These are phyloP conservation scores for Mimas tiliae DNA, from an alignment of 2,888 invertebrate species.

Conservation along the genomic window DNA sequence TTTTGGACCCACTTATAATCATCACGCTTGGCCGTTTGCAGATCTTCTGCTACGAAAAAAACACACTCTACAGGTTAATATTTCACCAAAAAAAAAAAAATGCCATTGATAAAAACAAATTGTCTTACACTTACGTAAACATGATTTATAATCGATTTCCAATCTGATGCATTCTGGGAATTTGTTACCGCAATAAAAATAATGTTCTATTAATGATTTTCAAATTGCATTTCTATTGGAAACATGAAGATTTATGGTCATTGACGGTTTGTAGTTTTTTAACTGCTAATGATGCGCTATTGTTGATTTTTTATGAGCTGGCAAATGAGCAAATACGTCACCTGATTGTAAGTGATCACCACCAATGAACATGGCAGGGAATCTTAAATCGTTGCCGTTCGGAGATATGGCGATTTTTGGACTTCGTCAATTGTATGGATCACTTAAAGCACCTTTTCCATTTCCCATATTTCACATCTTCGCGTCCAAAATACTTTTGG, in stretches of 20 bases:
- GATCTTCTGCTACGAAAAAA: too few species aligned
- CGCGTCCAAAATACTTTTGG: too few species aligned
- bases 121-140: not conserved
- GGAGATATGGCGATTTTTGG: too few species aligned
- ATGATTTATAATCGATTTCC: not conserved
- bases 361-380: too few species aligned
- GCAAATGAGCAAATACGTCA: not conserved
- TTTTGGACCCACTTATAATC: too few species aligned
- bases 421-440: too few species aligned
- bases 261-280: slow-evolving; percentile 46
- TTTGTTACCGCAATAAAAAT: slow-evolving; percentile 24
- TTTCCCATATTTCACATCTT: too few species aligned
- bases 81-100: not conserved
- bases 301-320: not conserved
- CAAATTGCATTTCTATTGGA: slow-evolving; percentile 52
- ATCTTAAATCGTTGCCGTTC: too few species aligned
- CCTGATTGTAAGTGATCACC: not conserved
- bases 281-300: slow-evolving; percentile 26
- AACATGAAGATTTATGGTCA: slow-evolving; percentile 58
- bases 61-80: not conserved
- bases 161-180: not conserved
- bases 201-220: slow-evolving; percentile 40
- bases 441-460: too few species aligned
- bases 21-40: too few species aligned
- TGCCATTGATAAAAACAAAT: not conserved